Evolutionary conservation across 2,113 vertebrate species (phyloP), one percentile per base, ranked within the genome.

Genomic region (Formicarius rufipectus): DNA sequence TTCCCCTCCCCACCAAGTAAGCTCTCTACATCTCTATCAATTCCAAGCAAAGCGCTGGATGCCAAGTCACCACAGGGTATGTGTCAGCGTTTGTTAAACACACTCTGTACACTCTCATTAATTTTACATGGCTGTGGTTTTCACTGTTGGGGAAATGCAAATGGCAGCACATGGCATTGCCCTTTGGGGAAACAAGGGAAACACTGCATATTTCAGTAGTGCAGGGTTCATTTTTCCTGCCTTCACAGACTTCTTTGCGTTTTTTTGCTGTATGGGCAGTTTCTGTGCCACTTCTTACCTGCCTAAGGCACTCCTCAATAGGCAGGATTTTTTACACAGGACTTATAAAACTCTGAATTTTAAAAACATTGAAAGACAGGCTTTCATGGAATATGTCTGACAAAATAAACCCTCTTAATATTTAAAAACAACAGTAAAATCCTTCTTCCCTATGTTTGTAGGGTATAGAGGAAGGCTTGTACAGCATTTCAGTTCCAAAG

Each of bases 1-100:
- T 15, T 7, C 10, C 10, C 10, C 10, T 18, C 7, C 10, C 44
- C 7, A 14, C 23, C 18, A 24, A 21, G 49, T 62, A 73, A 90
- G 28, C 8, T 76, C 56, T 68, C 19, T 45, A 60, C 28, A 49
- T 39, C 42, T 86, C 73, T 67, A 31, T 89, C 72, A 80, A 59
- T 55, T 75, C 73, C 53, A 81, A 50, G 58, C 23, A 73, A 89
- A 93, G 56, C 13, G 3, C 9, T 58, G 75, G 58, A 85, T 88
- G 90, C 75, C 88, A 80, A 95, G 85, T 93, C 92, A 93, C 90
- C 79, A 88, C 71, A 84, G 85, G 90, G 71, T 85, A 69, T 9
- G 67, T 88, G 94, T 95, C 92, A 94, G 80, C 5, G 0, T 95
- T 93, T 87, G 83, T 96, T 95, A 93, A 96, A 96, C 83, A 92